These are phyloP conservation scores for Lepidocyrtinus sp. DNA, from an alignment of 2,888 invertebrate genomes.

Conservation along the genomic window DNA sequence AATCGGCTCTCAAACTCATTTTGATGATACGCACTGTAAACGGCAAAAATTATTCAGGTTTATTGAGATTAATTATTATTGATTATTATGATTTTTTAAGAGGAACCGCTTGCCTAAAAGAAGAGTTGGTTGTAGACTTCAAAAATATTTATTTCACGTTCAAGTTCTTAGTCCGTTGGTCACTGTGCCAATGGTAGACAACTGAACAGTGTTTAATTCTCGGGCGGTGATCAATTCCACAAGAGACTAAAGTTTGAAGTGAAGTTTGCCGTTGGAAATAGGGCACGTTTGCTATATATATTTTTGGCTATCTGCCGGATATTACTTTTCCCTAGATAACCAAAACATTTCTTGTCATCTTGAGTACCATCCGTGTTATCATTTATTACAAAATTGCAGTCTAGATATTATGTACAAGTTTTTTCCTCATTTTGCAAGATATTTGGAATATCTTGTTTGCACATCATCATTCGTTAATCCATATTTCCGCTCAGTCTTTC, in stretches of 20 bases:
- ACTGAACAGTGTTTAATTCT: background rate
- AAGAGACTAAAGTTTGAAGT: slow-evolving; percentile 44
- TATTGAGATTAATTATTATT: too few relatives aligned
- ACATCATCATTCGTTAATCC: slow-evolving; percentile 1
- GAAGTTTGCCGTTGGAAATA: slow-evolving; percentile 51
- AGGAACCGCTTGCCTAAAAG: too few relatives aligned
- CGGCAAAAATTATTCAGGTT: slow-evolving; percentile 3
- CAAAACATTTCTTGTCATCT: slow-evolving; percentile 7
- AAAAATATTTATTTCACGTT: background rate
- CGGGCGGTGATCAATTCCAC: slow-evolving; percentile 20
- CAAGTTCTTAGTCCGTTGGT: background rate
- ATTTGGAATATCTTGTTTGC: background rate
- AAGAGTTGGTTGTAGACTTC: too few relatives aligned
- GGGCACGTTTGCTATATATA: slow-evolving; percentile 58
- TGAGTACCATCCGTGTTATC: background rate
- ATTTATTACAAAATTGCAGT: slow-evolving; percentile 3
- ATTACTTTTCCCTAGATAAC: slow-evolving; percentile 29
- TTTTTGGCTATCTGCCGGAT: slow-evolving; percentile 61
- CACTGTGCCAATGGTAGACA: background rate
- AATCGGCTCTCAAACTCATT: slow-evolving; percentile 66
- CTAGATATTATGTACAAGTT: background rate
- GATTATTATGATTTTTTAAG: too few relatives aligned
- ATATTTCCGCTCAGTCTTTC: background rate
- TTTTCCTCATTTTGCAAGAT: background rate
- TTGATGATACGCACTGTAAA: slow-evolving; percentile 21